Base-by-base conservation (phyloP, 2,797 vertebrate species). In the Loris lydekkerianus region DNA sequence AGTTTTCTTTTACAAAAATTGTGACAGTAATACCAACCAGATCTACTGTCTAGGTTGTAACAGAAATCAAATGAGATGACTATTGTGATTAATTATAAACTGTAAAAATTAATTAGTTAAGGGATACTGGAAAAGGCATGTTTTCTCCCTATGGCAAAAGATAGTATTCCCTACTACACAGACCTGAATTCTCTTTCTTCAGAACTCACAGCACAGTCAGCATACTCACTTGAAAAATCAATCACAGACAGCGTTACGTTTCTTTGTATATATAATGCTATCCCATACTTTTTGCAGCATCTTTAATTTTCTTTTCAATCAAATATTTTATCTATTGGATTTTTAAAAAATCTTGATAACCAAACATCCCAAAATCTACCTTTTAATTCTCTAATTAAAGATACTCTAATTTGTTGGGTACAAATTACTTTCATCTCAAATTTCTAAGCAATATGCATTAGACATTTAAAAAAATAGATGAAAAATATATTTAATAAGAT, bases 261-360 rank as follows among this genome's bases (percentile, higher is more conserved):
- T 53, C 61, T 75, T 81, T 69, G 5, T 61, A 60, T 72, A 67
- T 29, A 63, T 5, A 34, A 5, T 60, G 29, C 9, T 6, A 34
- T 58, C 5, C 17, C 37, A 88, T 80, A 80, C 37, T 76, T 83
- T 77, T 83, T 67, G 81, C 94, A 91, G n/a, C 18, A 53, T 76
- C 53, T 93, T 94, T 95, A 83, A 89, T 34, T 85, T 95, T 93
- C 87, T 31, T 70, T 29, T 89, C 34, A 72, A 69, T 88, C 46
- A 84, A 72, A 81, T 90, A 27, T 82, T 90, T 27, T 92, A 63
- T 60, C 90, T 85, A 81, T 87, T 86, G 29, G 14, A 84, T 92
- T 73, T 18, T n/a, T n/a, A 43, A 9, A 60, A 95, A 27, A 34
- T 27, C 14, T 56, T 94, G 34, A 90, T 78, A 70, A 88, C 60